These are phyloP conservation scores for Emydocephalus ijimae DNA, from an alignment of 2,113 vertebrate genomes.

Conservation along the genomic window DNA sequence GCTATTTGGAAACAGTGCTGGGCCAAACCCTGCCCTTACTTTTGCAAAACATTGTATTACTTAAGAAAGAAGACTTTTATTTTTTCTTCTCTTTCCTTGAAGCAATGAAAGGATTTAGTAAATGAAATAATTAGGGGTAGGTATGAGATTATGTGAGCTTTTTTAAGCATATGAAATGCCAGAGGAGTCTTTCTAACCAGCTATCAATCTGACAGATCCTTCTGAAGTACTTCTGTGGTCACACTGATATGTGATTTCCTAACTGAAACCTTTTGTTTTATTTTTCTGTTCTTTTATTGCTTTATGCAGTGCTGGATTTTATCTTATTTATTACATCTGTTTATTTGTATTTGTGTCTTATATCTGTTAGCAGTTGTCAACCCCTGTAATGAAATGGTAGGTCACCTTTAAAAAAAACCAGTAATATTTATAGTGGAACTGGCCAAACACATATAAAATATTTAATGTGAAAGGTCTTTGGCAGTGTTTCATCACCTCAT, in stretches of 20 bases:
- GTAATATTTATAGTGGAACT: background rate
- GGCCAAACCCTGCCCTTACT: background rate
- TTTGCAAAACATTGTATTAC: background rate
- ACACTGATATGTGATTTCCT: background rate
- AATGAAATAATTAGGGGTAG: background rate
- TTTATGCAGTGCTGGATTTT: background rate
- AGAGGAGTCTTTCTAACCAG: background rate
- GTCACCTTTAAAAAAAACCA: background rate
- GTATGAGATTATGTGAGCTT: background rate
- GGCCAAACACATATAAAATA: background rate
- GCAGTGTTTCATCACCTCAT: background rate
- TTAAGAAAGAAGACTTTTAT: background rate
- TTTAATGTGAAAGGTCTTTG: background rate
- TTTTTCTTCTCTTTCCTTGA: background rate
- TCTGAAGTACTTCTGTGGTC: background rate
- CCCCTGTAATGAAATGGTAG: background rate
- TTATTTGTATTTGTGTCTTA: background rate
- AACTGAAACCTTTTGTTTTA: background rate
- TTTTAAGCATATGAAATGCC: background rate
- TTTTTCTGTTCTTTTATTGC: background rate
- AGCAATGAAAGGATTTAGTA: background rate
- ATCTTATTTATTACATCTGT: background rate
- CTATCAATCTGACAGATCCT: background rate
- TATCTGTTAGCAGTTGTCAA: background rate
- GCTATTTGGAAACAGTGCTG: background rate